These are phyloP conservation scores for Varecia variegata DNA, from an alignment of 2,797 vertebrate genomes.

Conservation along the genomic window DNA sequence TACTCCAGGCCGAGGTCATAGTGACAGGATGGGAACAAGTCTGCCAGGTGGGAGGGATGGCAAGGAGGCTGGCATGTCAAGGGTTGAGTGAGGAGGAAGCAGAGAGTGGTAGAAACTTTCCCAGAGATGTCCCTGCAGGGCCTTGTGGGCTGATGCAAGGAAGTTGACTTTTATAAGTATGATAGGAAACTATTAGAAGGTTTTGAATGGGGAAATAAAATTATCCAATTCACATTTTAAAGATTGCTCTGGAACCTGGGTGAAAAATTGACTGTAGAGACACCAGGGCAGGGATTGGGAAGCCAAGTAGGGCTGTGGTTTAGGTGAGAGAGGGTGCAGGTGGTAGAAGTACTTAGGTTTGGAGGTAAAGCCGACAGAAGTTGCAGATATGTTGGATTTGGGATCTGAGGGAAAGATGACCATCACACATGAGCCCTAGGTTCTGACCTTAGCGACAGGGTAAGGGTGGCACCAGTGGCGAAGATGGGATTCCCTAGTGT, in stretches of 20 bases:
- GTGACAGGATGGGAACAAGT: neutral
- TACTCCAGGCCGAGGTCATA: neutral
- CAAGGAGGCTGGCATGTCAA: neutral
- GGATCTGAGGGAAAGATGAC: neutral
- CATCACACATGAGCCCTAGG: neutral
- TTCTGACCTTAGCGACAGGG: neutral
- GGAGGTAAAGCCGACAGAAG: neutral
- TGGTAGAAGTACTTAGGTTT: neutral
- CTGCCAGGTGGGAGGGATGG: neutral
- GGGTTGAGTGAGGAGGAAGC: neutral
- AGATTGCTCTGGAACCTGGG: neutral
- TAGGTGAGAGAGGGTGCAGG: neutral
- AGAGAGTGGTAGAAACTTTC: neutral
- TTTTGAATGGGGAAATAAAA: neutral
- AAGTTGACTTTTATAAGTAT: neutral
- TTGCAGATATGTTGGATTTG: neutral
- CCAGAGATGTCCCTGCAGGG: neutral
- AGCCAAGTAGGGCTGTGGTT: neutral
- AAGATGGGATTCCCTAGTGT: neutral
- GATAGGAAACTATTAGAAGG: neutral
- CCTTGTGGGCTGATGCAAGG: neutral
- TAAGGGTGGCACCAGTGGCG: neutral
- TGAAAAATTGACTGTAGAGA: neutral
- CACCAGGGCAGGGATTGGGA: neutral
- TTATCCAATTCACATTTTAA: neutral